These are phyloP conservation scores for Aethina tumida DNA, from an alignment of 1,140 invertebrate species.

Conservation along the genomic window DNA sequence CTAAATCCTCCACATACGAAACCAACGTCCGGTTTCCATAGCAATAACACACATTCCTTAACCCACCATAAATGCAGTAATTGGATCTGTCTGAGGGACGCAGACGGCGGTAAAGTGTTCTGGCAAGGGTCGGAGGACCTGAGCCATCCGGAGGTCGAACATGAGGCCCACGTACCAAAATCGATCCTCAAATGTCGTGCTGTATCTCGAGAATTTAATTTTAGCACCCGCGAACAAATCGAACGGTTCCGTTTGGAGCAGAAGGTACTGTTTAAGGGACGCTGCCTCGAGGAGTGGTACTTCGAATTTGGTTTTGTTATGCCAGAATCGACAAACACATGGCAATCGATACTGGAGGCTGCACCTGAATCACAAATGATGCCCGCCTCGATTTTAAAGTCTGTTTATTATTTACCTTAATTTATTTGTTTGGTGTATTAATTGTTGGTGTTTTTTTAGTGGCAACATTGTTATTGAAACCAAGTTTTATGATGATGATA, in stretches of 20 bases:
- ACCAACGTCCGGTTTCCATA: neutral
- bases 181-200: conserved; percentile 92
- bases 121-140: conserved; percentile 98
- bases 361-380: conserved; percentile 99
- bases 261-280: conserved; percentile 66
- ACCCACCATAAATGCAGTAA: conserved; percentile 52
- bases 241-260: conserved; percentile 95
- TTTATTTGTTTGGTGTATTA: conserved; percentile 8
- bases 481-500: conserved; percentile 93
- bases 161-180: conserved; percentile 94
- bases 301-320: conserved; percentile 99
- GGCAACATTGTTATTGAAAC: conserved; percentile 99
- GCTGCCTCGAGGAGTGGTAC: conserved; percentile 92
- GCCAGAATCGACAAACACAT: conserved; percentile 97
- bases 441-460: conserved; percentile 50
- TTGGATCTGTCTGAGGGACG: conserved; percentile 97
- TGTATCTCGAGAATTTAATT: conserved; percentile 96
- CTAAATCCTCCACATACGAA: conserved; percentile 1
- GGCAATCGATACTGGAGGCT: conserved; percentile 96
- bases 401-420: conserved; percentile 28
- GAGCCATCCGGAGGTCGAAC: conserved; percentile 82
- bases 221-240: conserved; percentile 92
- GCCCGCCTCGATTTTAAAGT: conserved; percentile 95
- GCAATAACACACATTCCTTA: neutral
- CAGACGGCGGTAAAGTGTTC: conserved; percentile 87